These are phyloP conservation scores for Oreotrochilus melanogaster DNA, from an alignment of 2,113 vertebrate species.

Conservation along the genomic window DNA sequence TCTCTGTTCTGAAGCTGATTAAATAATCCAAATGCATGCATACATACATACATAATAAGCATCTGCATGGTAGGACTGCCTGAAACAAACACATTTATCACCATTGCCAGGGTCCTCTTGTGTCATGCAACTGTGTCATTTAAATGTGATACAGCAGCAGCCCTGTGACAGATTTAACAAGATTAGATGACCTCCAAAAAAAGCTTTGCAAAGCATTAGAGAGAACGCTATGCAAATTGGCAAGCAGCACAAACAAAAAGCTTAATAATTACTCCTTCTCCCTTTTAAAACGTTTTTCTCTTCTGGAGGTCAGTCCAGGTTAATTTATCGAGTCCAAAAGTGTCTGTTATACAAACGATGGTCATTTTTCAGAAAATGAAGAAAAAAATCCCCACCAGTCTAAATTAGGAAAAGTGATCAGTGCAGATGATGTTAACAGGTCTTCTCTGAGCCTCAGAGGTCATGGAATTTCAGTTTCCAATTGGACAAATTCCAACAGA, in stretches of 20 bases:
- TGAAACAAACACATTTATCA: constrained; percentile 57
- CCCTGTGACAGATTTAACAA: constrained; percentile 56
- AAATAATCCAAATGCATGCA: constrained; percentile 4
- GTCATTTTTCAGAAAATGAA: background rate
- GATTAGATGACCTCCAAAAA: constrained; percentile 61
- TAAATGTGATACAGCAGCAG: background rate
- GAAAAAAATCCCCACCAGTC: background rate
- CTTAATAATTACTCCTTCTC: constrained; percentile 51
- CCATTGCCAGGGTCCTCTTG: background rate
- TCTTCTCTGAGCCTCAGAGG: constrained; percentile 34
- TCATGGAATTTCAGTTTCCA: constrained; percentile 51
- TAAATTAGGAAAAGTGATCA: constrained; percentile 56
- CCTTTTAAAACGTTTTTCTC: constrained; percentile 46
- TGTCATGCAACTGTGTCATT: background rate
- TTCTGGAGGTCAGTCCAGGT: constrained; percentile 40
- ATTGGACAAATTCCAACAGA: constrained; percentile 24
- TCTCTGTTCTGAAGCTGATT: constrained; percentile 12
- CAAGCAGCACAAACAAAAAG: constrained; percentile 42
- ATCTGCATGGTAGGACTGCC: background rate
- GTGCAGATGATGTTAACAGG: constrained; percentile 42
- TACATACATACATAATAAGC: constrained; percentile 34
- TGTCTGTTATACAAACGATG: background rate
- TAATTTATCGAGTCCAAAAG: constrained; percentile 55
- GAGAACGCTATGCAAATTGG: constrained; percentile 66
- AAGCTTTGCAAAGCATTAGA: constrained; percentile 11